These are phyloP conservation scores for Siderastrea radians DNA, from an alignment of 92 coral and sea anemone genomes.

Conservation along the genomic window DNA sequence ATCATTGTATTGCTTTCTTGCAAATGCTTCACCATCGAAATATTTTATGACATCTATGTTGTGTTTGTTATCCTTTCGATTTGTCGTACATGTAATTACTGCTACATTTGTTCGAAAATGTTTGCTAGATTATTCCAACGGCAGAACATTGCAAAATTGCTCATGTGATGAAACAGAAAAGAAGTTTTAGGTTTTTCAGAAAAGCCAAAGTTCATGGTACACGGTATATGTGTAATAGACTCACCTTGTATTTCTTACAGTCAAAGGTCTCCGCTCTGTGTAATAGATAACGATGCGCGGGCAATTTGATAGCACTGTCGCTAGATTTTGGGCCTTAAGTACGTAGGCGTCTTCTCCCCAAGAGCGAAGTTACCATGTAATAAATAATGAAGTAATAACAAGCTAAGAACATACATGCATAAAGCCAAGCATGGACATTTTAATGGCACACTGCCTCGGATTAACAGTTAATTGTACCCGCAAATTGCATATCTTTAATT, in stretches of 20 bases:
- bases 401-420: background rate
- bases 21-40: too few species aligned
- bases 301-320: background rate
- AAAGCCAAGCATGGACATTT: constrained; percentile 21
- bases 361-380: background rate
- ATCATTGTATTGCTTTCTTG: too few species aligned
- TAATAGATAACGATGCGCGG: background rate
- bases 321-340: constrained; percentile 4
- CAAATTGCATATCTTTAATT: background rate
- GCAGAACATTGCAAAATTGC: too few species aligned
- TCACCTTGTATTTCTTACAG: background rate
- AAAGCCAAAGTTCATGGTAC: too few species aligned
- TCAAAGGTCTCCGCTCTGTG: background rate
- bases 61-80: too few species aligned
- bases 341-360: background rate
- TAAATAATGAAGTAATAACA: constrained; percentile 20
- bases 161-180: too few species aligned
- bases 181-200: too few species aligned
- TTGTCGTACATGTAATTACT: too few species aligned
- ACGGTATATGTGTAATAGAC: too few species aligned
- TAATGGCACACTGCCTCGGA: background rate
- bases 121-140: too few species aligned
- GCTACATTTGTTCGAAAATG: too few species aligned
- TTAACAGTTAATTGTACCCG: background rate
- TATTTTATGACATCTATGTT: too few species aligned